Evolutionary conservation across 2,888 invertebrate genomes (phyloP), one percentile per base, ranked within the genome.

Genomic region (Tinea trinotella): DNA sequence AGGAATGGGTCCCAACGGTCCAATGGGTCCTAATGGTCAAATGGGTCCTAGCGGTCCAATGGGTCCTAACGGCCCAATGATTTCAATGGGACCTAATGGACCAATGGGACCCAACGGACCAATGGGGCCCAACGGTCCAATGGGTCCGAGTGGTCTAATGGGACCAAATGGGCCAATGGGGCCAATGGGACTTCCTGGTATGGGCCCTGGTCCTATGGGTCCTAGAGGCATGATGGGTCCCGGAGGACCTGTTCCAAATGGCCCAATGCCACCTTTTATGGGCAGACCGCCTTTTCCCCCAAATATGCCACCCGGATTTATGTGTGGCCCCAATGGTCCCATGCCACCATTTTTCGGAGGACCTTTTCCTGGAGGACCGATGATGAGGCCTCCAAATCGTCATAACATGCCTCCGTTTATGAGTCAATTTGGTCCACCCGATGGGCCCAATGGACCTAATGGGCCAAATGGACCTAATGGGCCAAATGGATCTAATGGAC

Each of bases 341-440:
- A 70, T 72, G 63, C 71, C 70, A 9, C 68, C 70, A 18, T 71
- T 66, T 56, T 71, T 68, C 50, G 65, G 67, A 56, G 70, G 69
- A 9, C 69, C 68, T 18, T 44, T 54, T n/a, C 44, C 52, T 30
- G 46, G 44, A 10, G 49, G 53, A 18, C 55, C 55, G 0, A 53
- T 56, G 56, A 54, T 56, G 56, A 35, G 56, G 7, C 49, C 56
- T 9, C 20, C 19, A 0, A 36, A 36, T 35, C 17, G 34, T 49
- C 55, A 53, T 17, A 53, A 24, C 34, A 56, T 54, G 53, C 56
- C 56, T n/a, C 55, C 56, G 0, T 82, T 73, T 55, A 78, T 77
- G 76, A 71, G 76, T 0, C 73, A 76, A 7, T 40, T n/a, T 35
- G 66, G 73, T 7, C 80, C 79, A 5, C 80, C 78, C 6, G 83